These are phyloP conservation scores for Tympanoctomys barrerae DNA, from an alignment of 2,797 vertebrate genomes.

Conservation along the genomic window DNA sequence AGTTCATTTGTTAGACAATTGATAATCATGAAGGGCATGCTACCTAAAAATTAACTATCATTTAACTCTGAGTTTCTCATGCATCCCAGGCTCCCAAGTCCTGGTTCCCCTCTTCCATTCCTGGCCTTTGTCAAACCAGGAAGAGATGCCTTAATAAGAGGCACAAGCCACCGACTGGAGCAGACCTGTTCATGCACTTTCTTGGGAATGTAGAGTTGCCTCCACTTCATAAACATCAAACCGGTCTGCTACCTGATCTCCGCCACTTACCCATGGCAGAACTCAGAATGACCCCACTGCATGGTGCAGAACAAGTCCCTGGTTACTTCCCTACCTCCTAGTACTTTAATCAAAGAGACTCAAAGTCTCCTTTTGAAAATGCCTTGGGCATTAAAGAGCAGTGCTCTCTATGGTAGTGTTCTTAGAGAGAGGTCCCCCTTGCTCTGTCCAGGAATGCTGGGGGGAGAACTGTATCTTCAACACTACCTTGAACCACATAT, in stretches of 20 bases:
- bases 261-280: constrained; percentile 28
- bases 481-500: neutral
- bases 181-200: constrained; percentile 72
- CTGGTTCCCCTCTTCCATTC: constrained; percentile 72
- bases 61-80: neutral
- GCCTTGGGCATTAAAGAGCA: neutral
- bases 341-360: neutral
- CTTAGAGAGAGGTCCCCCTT: neutral
- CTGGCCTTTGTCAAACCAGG: constrained; percentile 72
- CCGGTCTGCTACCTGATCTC: constrained; percentile 42
- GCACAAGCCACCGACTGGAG: constrained; percentile 68
- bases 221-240: constrained; percentile 62
- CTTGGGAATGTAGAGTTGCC: constrained; percentile 60
- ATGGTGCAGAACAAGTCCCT: neutral
- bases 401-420: neutral
- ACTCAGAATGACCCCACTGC: constrained; percentile 47
- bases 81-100: constrained; percentile 44
- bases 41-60: neutral
- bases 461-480: neutral
- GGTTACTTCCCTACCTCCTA: neutral
- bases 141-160: constrained; percentile 82
- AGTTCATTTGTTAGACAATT: neutral
- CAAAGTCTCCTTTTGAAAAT: neutral
- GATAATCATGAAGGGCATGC: neutral
- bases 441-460: neutral